These are phyloP conservation scores for Malacoraja senta DNA, from an alignment of 2,797 vertebrate genomes.

Conservation along the genomic window DNA sequence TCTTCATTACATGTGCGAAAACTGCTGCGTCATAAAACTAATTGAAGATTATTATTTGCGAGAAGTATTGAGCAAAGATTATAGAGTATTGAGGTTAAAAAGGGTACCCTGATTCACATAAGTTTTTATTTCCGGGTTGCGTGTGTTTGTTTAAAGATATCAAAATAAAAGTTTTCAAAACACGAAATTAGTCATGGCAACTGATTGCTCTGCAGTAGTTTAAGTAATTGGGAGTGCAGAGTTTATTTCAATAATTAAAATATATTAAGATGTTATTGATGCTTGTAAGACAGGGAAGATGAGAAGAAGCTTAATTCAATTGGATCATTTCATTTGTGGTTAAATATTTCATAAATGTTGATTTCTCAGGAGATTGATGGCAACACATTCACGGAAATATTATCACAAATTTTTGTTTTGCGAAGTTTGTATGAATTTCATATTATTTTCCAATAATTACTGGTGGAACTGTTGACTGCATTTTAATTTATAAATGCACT, in stretches of 20 bases:
- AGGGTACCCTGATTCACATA: neutral
- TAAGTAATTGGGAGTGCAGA: neutral
- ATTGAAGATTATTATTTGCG: slow-evolving; percentile 20
- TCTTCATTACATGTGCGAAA: slow-evolving; percentile 32
- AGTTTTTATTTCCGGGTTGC: neutral
- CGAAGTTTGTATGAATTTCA: neutral
- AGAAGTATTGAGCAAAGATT: neutral
- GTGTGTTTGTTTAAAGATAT: neutral
- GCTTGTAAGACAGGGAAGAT: no score
- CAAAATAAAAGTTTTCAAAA: neutral
- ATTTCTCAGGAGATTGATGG: neutral
- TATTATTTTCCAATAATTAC: neutral
- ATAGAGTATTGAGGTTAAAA: neutral
- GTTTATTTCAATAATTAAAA: neutral
- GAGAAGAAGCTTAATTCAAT: neutral
- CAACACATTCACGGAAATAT: neutral
- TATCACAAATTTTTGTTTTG: neutral
- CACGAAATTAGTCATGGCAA: neutral
- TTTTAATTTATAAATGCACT: neutral
- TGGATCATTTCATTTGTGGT: neutral
- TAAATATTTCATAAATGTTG: neutral
- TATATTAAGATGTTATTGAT: neutral
- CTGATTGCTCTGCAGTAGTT: neutral
- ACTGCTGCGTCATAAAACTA: slow-evolving; percentile 16
- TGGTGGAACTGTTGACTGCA: neutral